Base-by-base conservation (phyloP, 2,797 vertebrate genomes). In the Neosilurus mollespiculum region DNA sequence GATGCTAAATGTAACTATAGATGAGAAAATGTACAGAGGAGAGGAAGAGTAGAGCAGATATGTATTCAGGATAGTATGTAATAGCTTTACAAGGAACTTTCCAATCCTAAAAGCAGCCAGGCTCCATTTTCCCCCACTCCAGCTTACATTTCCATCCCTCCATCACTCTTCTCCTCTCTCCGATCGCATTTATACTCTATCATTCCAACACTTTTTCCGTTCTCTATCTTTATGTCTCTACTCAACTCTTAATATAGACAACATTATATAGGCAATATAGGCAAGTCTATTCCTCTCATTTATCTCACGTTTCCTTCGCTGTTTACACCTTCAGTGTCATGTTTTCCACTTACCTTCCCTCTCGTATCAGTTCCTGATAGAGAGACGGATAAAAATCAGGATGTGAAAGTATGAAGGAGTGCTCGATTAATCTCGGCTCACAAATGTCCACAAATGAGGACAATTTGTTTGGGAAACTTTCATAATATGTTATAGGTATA, bases 221-320 rank as follows among this genome's bases (percentile, higher is more conserved):
- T 12, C 61, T 53, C 61, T n/a, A 30, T 79, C 77, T 78, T 64
- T 64, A 78, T 6, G 37, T 51, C 37, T 51, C 15, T 20, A 65
- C 43, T 24, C 76, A 49, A 49, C 14, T 51, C 77, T 53, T 20
- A 65, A 65, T 53, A 65, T 30, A 30, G 15, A 53, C 61, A 53
- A 11, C 30, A 79, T 79, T 65, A 65, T 64, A 65, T 78, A 78
- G 14, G 76, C 61, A 64, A 78, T 78, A 78, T 51, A 53, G n/a
- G 61, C n/a, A 5, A 81, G 67, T 49, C 22, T 26, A 9, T 61
- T 62, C 20, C 34, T 11, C 3, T 81, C 67, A 81, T 72, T 72
- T 16, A 43, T 71, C 67, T 72, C 67, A 51, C 16, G n/a, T 51
- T 65, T 30, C 77, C 43, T 78, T 78, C 26, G 43, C n/a, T 20